These are phyloP conservation scores for Platysteira castanea DNA, from an alignment of 2,113 vertebrate species.

Conservation along the genomic window DNA sequence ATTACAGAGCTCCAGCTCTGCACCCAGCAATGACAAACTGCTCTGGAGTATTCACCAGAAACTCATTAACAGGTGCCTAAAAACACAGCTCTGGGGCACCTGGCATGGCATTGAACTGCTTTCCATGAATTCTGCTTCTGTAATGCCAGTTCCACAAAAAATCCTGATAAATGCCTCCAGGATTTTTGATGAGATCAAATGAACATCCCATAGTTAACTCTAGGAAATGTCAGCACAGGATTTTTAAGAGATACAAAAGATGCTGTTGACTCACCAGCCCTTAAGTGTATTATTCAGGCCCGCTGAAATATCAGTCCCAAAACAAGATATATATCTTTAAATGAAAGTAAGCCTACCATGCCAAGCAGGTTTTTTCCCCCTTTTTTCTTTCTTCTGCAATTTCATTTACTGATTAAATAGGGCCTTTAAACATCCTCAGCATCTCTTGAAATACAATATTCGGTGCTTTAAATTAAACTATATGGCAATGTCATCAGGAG, in stretches of 20 bases:
- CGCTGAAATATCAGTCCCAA: not conserved
- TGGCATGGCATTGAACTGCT: not conserved
- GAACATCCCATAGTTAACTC: fast-evolving
- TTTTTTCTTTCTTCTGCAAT: not conserved
- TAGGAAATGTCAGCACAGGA: not conserved
- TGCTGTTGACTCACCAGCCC: not conserved
- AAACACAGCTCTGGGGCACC: not conserved
- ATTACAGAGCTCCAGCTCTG: not conserved
- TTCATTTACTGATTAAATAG: not conserved
- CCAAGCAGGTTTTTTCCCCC: fast-evolving
- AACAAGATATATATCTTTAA: not conserved
- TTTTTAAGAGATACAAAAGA: not conserved
- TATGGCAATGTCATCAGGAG: not conserved
- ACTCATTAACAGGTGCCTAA: not conserved
- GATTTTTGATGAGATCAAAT: not conserved
- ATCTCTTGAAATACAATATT: not conserved
- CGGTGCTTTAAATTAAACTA: not conserved
- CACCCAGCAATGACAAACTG: not conserved
- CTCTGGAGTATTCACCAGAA: not conserved
- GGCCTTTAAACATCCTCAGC: not conserved
- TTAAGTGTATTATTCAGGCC: not conserved
- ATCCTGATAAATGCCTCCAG: not conserved
- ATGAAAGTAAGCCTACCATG: not conserved
- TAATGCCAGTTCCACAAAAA: not conserved
- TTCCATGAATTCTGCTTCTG: not conserved